These are phyloP conservation scores for Caenorhabditis imperialis DNA, from an alignment of 2,888 invertebrate genomes.

Conservation along the genomic window DNA sequence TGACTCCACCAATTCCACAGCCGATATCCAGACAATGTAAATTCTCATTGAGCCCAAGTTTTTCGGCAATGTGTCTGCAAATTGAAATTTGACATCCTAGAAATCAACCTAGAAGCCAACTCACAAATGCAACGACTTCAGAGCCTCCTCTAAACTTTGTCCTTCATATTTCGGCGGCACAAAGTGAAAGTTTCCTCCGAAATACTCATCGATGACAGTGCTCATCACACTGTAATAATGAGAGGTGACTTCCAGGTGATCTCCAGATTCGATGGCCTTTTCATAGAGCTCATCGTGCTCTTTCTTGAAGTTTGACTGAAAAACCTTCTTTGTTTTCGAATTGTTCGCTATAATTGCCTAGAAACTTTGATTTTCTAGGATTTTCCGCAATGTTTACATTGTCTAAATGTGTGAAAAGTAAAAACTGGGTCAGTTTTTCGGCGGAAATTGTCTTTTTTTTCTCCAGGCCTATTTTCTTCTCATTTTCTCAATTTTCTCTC, in stretches of 20 bases:
- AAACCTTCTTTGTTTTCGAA: background rate
- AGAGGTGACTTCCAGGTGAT: slow-evolving; percentile 72
- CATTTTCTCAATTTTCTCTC: no score
- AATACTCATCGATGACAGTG: slow-evolving; percentile 76
- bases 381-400: background rate
- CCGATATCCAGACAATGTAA: slow-evolving; percentile 74
- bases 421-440: no score
- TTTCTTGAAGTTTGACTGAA: slow-evolving; percentile 69
- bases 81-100: slow-evolving; percentile 2
- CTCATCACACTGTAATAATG: slow-evolving; percentile 78
- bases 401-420: background rate
- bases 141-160: slow-evolving; percentile 67
- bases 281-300: slow-evolving; percentile 72
- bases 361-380: background rate
- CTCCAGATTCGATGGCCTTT: slow-evolving; percentile 66
- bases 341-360: background rate
- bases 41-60: slow-evolving; percentile 58
- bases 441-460: no score
- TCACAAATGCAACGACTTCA: slow-evolving; percentile 60
- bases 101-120: no score
- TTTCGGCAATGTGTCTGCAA: slow-evolving; percentile 64
- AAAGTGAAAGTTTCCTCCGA: slow-evolving; percentile 77
- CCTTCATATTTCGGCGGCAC: slow-evolving; percentile 70
- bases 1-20: slow-evolving; percentile 74
- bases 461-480: no score